phyloP scores from a whole-genome alignment of 2,113 vertebrate genomes.

The Addax nasomaculatus region DNA sequence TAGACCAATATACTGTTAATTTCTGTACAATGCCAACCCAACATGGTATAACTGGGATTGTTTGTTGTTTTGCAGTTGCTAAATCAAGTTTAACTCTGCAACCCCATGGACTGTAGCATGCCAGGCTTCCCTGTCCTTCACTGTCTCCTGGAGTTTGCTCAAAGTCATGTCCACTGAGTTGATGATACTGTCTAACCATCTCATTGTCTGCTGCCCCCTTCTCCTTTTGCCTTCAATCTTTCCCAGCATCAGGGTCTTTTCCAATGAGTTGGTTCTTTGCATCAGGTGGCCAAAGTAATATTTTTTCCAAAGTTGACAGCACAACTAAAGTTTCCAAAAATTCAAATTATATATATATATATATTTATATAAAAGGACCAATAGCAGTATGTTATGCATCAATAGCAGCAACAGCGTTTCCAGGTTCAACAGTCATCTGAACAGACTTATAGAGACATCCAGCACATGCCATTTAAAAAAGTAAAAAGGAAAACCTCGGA shows the following conservation, averaged over 20 bases:
- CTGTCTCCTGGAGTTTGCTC: background rate
- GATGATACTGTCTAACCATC: background rate
- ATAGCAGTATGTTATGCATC: background rate
- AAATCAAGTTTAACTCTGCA: background rate
- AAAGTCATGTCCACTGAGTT: background rate
- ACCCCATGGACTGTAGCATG: background rate
- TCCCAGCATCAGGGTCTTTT: background rate
- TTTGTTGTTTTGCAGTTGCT: background rate
- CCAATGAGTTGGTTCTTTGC: background rate
- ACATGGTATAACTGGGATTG: constrained; percentile 83
- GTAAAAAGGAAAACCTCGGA: background rate
- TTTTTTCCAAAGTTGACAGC: background rate
- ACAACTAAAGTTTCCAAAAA: background rate
- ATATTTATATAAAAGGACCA: background rate
- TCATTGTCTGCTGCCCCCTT: background rate
- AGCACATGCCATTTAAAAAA: background rate
- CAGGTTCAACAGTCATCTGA: background rate
- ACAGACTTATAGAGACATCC: background rate
- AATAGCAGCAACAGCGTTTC: background rate
- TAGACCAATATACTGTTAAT: constrained; percentile 89
- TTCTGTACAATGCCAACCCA: constrained; percentile 88
- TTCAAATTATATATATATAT: background rate
- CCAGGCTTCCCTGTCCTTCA: background rate
- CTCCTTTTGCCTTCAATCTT: background rate
- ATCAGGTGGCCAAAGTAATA: background rate